phyloP scores from a whole-genome alignment of 2,113 vertebrate genomes.

The Porphyrio hochstetteri region DNA sequence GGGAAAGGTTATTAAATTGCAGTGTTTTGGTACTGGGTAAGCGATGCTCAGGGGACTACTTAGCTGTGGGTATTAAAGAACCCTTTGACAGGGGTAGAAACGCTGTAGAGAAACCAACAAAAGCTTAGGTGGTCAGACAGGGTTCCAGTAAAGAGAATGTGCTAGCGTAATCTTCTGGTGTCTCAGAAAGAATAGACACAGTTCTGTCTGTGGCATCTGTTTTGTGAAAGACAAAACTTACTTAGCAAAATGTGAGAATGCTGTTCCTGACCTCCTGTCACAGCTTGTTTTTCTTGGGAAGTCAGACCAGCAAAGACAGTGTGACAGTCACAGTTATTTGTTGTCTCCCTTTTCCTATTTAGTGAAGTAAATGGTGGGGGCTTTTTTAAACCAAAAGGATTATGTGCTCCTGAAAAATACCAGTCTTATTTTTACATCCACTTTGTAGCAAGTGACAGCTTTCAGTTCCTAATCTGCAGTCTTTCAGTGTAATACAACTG shows the following conservation, averaged over 20 bases:
- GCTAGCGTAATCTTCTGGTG: background rate
- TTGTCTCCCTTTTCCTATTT: conserved; percentile 23
- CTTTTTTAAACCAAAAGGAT: background rate
- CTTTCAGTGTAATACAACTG: background rate
- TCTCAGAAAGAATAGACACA: conserved; percentile 2
- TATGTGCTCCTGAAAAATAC: conserved; percentile 24
- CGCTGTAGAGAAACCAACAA: background rate
- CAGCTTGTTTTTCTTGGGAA: conserved; percentile 28
- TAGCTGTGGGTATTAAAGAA: background rate
- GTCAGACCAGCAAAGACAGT: background rate
- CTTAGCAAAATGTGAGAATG: conserved; percentile 48
- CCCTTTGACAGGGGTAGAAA: background rate
- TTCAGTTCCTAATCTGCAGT: background rate
- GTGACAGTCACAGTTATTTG: background rate
- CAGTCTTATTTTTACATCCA: conserved; percentile 22
- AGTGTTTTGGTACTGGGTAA: background rate
- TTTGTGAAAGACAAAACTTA: conserved; percentile 54
- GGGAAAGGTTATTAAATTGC: background rate
- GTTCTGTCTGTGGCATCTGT: conserved; percentile 40
- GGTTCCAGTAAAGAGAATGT: background rate
- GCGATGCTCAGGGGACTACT: background rate
- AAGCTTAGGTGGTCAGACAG: background rate
- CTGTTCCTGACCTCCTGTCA: conserved; percentile 35
- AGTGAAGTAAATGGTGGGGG: background rate
- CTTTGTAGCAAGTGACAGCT: background rate